Evolutionary conservation across 1,140 invertebrate species (phyloP).

Genomic region (Matsumurasca onukii): DNA sequence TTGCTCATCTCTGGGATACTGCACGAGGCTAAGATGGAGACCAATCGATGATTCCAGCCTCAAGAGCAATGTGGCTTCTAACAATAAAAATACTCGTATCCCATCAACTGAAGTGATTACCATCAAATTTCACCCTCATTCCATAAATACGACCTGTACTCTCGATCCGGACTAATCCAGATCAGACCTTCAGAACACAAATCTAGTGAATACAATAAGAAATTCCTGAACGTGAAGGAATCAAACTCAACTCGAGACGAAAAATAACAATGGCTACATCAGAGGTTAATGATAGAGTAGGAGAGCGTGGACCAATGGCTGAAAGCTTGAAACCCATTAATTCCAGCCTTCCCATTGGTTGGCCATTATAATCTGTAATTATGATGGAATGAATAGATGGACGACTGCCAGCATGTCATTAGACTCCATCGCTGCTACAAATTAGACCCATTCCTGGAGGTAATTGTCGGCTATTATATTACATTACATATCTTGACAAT

Average conservation of each 20-base stretch:
- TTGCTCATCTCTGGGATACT: too few species aligned
- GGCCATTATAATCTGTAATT: conserved; percentile 28
- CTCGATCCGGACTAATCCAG: too few species aligned
- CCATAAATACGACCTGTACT: too few species aligned
- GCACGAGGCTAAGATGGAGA: too few species aligned
- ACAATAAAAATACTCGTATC: too few species aligned
- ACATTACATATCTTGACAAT: conserved; percentile 24
- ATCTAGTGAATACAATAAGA: conserved; percentile 1
- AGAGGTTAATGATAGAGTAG: conserved; percentile 10
- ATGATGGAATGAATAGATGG: conserved; percentile 30
- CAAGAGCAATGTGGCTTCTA: too few species aligned
- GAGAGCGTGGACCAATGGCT: conserved; percentile 12
- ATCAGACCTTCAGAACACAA: too few species aligned
- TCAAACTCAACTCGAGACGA: not conserved
- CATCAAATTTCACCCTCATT: too few species aligned
- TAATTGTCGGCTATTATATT: conserved; percentile 15
- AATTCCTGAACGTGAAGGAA: not conserved
- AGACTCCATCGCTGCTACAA: not conserved
- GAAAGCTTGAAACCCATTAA: conserved; percentile 24
- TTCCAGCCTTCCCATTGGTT: conserved; percentile 25
- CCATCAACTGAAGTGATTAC: too few species aligned
- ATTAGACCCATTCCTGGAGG: conserved; percentile 24
- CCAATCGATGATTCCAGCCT: too few species aligned
- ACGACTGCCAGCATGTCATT: conserved; percentile 10
- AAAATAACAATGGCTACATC: conserved; percentile 28